A percentile compares a stretch with the other conserved stretches of the same genome.
These are phyloP conservation scores for Pelobates fuscus DNA, from an alignment of 2,113 vertebrate species.

Conservation along the genomic window DNA sequence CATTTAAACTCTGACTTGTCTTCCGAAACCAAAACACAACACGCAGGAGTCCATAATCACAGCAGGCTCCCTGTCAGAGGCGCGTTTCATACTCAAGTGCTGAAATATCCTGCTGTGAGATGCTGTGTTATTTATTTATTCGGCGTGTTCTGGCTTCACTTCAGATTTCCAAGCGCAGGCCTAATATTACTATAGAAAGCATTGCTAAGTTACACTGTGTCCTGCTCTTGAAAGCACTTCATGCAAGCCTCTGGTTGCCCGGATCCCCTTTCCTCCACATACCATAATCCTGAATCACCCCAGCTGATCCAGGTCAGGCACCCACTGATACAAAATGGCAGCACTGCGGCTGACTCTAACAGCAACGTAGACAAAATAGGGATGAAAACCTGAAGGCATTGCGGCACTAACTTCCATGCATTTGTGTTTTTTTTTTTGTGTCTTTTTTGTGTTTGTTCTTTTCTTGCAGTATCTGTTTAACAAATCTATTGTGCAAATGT, in stretches of 20 bases:
- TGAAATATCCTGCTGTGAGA: conserved; percentile 67
- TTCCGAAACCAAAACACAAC: conserved; percentile 65
- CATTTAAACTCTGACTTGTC: conserved; percentile 65
- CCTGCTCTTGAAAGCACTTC: conserved; percentile 57
- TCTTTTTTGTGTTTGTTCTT: no score
- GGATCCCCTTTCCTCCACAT: not conserved
- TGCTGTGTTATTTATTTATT: conserved; percentile 63
- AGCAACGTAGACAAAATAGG: not conserved
- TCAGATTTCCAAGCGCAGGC: conserved; percentile 53
- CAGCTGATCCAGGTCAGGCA: conserved; percentile 11
- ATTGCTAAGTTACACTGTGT: conserved; percentile 18
- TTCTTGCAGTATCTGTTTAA: no score
- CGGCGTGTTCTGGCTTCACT: conserved; percentile 66
- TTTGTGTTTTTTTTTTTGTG: no score
- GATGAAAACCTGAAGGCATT: no score
- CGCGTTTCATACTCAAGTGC: conserved; percentile 59
- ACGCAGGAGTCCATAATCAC: conserved; percentile 64
- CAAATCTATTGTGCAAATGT: no score
- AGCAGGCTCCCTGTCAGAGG: conserved; percentile 63
- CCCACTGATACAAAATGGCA: not conserved
- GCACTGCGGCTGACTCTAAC: not conserved
- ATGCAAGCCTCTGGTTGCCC: not conserved
- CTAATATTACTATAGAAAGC: conserved; percentile 36
- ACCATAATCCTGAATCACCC: conserved; percentile 21
- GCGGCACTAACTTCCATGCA: no score